Evolutionary conservation across 2,113 vertebrate genomes (phyloP), one percentile per base, ranked within the genome.

Genomic region (Rhabdornis inornatus): DNA sequence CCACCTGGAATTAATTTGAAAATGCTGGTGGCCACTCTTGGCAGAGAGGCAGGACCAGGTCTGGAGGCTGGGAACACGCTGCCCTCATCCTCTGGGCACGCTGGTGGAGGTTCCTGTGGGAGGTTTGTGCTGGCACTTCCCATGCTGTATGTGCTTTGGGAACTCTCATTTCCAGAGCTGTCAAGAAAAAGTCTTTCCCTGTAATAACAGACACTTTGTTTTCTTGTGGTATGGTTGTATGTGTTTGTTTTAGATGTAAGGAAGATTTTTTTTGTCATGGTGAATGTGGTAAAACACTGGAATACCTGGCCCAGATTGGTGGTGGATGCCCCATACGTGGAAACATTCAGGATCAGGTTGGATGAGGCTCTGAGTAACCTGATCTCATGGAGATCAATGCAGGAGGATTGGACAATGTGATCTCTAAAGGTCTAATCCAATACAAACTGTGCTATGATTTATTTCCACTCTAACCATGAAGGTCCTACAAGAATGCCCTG

Each of bases 1-100:
- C 68, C 92, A 95, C 85, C 86, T 90, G 90, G 76, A 81, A 60
- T 74, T 55, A 91, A 93, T 55, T 55, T 86, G 90, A 40, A 70
- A 89, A 8, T 30, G 33, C 61, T 44, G 69, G 75, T 86, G 87
- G 79, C 71, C 24, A 1, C 16, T 91, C 57, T 15, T 21, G 37
- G 87, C 47, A 39, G 84, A 44, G 89, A 84, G 84, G 78, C 70
- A 89, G 79, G 40, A 33, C 8, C 35, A 33, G 72, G 27, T 19
- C 3, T 11, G 23, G 71, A 77, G 81, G 47, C 65, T 63, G 79
- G 88, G 85, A 96, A 80, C n/a, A 21, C 0, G 0, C 44, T 94
- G 88, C 93, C 90, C 83, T 66, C 35, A 17, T 64, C 71, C 82
- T 47, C 61, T 0, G 1, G 87, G 75, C 66, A 27, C 0, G 0